Conservation (phyloP, 2,113 vertebrate genomes). For the Strix aluco region DNA sequence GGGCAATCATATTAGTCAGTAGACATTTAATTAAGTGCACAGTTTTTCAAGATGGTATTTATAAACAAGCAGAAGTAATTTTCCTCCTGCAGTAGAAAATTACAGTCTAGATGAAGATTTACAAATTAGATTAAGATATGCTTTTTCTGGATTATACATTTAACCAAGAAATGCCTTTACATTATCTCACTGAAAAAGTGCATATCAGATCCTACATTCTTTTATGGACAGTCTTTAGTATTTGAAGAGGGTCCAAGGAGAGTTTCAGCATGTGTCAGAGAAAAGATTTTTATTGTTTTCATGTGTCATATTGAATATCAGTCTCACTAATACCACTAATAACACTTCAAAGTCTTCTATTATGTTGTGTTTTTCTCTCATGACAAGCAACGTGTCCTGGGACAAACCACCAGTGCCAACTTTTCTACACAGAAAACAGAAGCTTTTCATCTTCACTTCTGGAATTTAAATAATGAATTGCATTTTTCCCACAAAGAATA, state of each 20-base stretch:
- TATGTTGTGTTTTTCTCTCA: background rate
- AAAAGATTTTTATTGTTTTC: background rate
- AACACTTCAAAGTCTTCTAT: background rate
- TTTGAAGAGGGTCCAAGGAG: background rate
- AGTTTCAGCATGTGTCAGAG: background rate
- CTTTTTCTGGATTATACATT: background rate
- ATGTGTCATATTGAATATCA: background rate
- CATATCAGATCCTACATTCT: background rate
- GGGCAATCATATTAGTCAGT: slow-evolving; percentile 22
- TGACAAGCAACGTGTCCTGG: background rate
- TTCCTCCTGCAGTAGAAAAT: slow-evolving; percentile 35
- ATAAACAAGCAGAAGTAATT: slow-evolving; percentile 48
- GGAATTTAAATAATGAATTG: background rate
- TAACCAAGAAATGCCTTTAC: background rate
- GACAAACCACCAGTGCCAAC: background rate
- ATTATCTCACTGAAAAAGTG: background rate
- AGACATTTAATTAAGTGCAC: slow-evolving; percentile 57
- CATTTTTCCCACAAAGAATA: background rate
- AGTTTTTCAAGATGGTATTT: slow-evolving; percentile 54
- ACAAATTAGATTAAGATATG: slow-evolving; percentile 31
- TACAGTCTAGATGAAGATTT: slow-evolving; percentile 6
- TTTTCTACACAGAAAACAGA: background rate
- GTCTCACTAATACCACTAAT: background rate
- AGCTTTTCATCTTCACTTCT: background rate
- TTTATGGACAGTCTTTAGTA: background rate